A percentile compares a stretch with the other conserved stretches of the same genome.
phyloP scores from a whole-genome alignment of 2,888 invertebrate species.

The Agrochola lota region DNA sequence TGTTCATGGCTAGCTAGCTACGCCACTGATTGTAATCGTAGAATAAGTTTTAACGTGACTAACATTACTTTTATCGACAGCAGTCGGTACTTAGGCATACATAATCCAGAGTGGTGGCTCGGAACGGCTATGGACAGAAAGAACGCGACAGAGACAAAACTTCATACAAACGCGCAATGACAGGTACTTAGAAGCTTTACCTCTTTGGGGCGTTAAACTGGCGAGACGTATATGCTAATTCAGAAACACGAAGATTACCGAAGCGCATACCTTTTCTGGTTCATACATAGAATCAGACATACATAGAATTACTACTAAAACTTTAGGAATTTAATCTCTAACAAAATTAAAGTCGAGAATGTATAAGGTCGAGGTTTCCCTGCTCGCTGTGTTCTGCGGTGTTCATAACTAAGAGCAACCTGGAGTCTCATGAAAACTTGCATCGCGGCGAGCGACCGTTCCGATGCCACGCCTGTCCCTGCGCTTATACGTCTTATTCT shows the following conservation, averaged over 20 bases:
- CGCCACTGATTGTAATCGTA: too few species aligned
- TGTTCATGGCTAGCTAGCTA: too few species aligned
- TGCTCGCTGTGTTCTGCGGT: slow-evolving; percentile 78
- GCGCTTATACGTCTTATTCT: slow-evolving; percentile 78
- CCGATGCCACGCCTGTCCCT: slow-evolving; percentile 76
- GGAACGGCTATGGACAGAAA: too few species aligned
- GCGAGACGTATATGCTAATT: not conserved
- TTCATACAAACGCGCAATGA: not conserved
- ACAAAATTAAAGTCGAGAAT: not conserved
- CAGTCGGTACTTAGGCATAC: too few species aligned
- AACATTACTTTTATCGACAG: too few species aligned
- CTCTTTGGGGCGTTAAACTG: not conserved
- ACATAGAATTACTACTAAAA: not conserved
- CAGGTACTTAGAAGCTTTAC: not conserved
- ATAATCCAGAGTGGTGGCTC: too few species aligned
- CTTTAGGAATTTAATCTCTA: not conserved
- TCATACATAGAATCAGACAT: not conserved
- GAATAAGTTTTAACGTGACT: too few species aligned
- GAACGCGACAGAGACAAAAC: not conserved
- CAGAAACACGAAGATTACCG: not conserved
- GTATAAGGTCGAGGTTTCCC: slow-evolving; percentile 61
- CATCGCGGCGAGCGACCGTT: slow-evolving; percentile 81
- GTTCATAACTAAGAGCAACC: slow-evolving; percentile 71
- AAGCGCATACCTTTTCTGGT: not conserved
- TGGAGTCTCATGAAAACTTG: slow-evolving; percentile 77